Base-by-base conservation (phyloP, 2,113 vertebrate species). In the Camelus dromedarius region DNA sequence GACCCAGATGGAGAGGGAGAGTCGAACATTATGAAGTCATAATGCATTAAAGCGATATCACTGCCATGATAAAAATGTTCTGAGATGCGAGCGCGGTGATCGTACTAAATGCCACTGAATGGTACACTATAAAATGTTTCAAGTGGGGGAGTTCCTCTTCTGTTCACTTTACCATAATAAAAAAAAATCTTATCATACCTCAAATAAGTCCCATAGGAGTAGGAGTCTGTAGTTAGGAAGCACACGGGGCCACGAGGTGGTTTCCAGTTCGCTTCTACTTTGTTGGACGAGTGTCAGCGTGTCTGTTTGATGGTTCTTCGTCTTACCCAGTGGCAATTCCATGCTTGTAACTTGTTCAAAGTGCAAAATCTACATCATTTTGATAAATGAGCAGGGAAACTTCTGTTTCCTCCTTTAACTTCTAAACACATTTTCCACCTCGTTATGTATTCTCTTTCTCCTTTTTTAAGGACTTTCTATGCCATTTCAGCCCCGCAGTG, bases 1-100 rank as follows among this genome's bases (percentile, higher is more conserved):
- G 96, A 98, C 95, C 94, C 52, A 73, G 84, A 73, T 42, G 56
- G 6, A 20, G 81, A 90, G 81, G 93, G 69, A 93, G 83, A 52
- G 67, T 50, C 10, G 18, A 52, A 12, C n/a, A 35, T 72, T 66
- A 93, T 79, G 46, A 42, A 75, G 70, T 35, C 50, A 62, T 42
- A 67, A n/a, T n/a, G 38, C 30, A 42, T 4, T 13, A 16, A 67
- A 16, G 30, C 54, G 26, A 38, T 28, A 6, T 12, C 46, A 19
- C 0, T 6, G 16, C 87, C 50, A 52, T 9, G 19, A 50, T 46
- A 1, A 80, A 16, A 77, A 30, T n/a, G 22, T 24, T 14, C 83
- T 83, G 28, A 75, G 72, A 32, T 46, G 81, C 91, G 56, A 42
- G 2, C 32, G 42, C 26, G 9, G 60, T 66, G 26, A 56, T 38